Evolutionary conservation across 2,888 invertebrate genomes (phyloP), one percentile per base, ranked within the genome.

Genomic region (Platypus cylindrus): DNA sequence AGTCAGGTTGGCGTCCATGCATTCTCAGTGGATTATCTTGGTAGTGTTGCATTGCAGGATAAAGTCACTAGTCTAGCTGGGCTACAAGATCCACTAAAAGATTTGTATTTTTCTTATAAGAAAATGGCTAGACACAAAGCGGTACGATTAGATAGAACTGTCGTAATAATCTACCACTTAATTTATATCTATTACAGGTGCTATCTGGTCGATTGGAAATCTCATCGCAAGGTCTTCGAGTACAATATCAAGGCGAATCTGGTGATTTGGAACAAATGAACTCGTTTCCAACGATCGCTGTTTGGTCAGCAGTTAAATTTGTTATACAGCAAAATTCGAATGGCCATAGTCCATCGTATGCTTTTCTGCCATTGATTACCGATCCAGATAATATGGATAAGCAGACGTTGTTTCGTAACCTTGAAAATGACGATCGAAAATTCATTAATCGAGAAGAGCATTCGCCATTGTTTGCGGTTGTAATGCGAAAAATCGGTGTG

Each of bases 231-330:
- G 84, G 84, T 13, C 63, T 84, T n/a, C 74, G 77, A 58, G 76
- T 83, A n/a, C 69, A 73, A 54, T 72, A 74, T 48, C 70, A 72
- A 56, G 71, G 73, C 16, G 68, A 72, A 15, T 70, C 70, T 53
- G 70, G 72, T 17, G 73, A 75, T 45, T 53, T 73, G 33, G 74
- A 74, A 55, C 70, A 73, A 51, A 58, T 80, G 33, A 87, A 89
- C 53, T 83, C 87, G 2, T 90, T 89, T 53, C 82, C 87, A 13
- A 82, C 86, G 28, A 90, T 90, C 59, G 89, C 89, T 2, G 89
- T 90, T 2, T 90, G 90, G 90, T 89, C 89, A 12, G 87, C 89
- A 0, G 78, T 90, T 2, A 84, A 86, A 59, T 82, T 89, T 55
- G 78, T 83, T 5, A 71, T 80, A 13, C 77, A 79, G 42, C 70